phyloP scores from a whole-genome alignment of 2,113 vertebrate genomes.

The Gallinago paraguaiae region DNA sequence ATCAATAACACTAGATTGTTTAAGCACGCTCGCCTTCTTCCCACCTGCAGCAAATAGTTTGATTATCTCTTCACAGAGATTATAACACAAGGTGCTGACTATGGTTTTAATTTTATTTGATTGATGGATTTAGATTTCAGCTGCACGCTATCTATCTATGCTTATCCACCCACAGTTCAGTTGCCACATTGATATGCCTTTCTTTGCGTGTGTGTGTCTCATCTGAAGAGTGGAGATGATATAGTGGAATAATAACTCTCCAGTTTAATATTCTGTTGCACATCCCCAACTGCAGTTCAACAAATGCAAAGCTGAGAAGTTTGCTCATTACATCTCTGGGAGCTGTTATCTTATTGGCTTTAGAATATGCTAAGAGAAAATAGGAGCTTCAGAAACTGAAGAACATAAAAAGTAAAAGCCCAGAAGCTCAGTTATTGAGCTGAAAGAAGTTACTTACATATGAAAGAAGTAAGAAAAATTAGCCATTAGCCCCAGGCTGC shows the following conservation, averaged over 20 bases:
- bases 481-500: neutral
- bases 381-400: constrained; percentile 8
- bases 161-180: constrained; percentile 41
- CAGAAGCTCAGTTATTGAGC: constrained; percentile 26
- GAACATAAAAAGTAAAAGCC: constrained; percentile 31
- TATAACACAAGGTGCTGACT: constrained; percentile 62
- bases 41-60: constrained; percentile 53
- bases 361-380: constrained; percentile 21
- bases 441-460: constrained; percentile 42
- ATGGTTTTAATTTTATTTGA: constrained; percentile 66
- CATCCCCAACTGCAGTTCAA: constrained; percentile 11
- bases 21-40: constrained; percentile 32
- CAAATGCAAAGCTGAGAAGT: constrained; percentile 25
- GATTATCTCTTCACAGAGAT: constrained; percentile 63
- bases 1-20: constrained; percentile 55
- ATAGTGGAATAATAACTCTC: constrained; percentile 41
- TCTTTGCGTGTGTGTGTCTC: neutral
- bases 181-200: neutral
- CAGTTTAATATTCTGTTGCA: constrained; percentile 51
- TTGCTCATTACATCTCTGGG: constrained; percentile 27
- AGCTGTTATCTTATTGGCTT: constrained; percentile 21
- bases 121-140: constrained; percentile 58
- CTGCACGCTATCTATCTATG: constrained; percentile 14
- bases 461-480: constrained; percentile 44
- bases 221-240: constrained; percentile 42